A percentile compares a stretch with the other conserved stretches of the same genome.
Evolutionary conservation across 2,888 invertebrate species (phyloP).

Genomic region (Homarus gammarus): DNA sequence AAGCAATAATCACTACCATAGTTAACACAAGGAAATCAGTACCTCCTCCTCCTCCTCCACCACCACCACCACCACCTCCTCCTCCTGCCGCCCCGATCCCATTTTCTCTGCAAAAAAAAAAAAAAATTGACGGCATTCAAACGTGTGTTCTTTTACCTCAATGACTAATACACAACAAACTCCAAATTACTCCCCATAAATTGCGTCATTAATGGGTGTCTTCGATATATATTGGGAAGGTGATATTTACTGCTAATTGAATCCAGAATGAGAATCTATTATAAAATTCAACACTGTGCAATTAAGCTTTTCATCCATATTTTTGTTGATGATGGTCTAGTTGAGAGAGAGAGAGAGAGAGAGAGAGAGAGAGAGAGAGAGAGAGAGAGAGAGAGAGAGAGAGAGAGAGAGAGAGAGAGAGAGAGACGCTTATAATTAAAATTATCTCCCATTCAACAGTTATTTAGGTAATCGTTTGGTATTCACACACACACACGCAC

Average conservation of each 20-base stretch:
- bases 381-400: constrained; percentile 11
- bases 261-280: background rate
- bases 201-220: background rate
- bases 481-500: too few species aligned
- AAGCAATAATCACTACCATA: too few species aligned
- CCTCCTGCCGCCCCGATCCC: too few species aligned
- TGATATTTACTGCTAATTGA: constrained; percentile 18
- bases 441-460: too few species aligned
- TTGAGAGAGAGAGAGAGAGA: background rate
- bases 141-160: too few species aligned
- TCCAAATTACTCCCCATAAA: background rate
- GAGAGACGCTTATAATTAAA: background rate
- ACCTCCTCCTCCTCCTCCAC: too few species aligned
- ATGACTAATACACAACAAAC: background rate
- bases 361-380: constrained; percentile 15
- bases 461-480: too few species aligned
- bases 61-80: too few species aligned
- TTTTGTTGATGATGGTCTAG: background rate
- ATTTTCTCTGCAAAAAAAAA: too few species aligned
- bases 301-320: background rate
- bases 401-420: constrained; percentile 1
- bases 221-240: background rate
- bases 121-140: too few species aligned
- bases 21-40: too few species aligned
- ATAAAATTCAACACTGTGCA: background rate